phyloP scores from a whole-genome alignment of 2,888 invertebrate species.

The Cephus sareptanus region DNA sequence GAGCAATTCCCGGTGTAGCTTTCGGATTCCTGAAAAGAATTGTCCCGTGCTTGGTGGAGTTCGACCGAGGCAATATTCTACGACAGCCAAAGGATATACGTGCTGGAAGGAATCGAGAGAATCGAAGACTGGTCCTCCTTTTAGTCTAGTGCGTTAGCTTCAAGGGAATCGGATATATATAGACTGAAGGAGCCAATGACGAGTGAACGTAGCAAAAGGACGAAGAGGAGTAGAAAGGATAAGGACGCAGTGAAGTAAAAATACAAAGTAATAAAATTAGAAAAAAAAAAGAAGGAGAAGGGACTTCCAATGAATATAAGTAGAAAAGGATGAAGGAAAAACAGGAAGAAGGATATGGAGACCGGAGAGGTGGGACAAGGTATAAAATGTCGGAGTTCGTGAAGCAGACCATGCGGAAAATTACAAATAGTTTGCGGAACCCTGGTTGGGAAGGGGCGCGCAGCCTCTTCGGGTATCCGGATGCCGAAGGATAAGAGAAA shows the following conservation, averaged over 20 bases:
- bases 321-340: not conserved
- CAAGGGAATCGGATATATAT: not conserved
- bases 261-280: not conserved
- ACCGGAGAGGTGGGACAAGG: not conserved
- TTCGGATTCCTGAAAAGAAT: not conserved
- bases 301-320: not conserved
- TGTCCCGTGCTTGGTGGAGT: not conserved
- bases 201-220: not conserved
- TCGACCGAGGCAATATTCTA: not conserved
- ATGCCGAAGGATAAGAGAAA: not conserved
- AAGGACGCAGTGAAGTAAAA: not conserved
- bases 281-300: not conserved
- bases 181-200: not conserved
- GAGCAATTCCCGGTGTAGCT: not conserved
- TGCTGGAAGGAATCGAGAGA: not conserved
- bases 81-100: not conserved
- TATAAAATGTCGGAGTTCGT: slow-evolving; percentile 30
- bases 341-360: not conserved
- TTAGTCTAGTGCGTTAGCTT: not conserved
- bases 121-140: not conserved
- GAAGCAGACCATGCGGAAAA: slow-evolving; percentile 44
- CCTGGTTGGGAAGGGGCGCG: not conserved
- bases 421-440: slow-evolving; percentile 46
- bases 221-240: not conserved
- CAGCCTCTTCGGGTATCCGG: not conserved